phyloP scores from a whole-genome alignment of 2,113 vertebrate species.

The Psittacula cyanocephala region DNA sequence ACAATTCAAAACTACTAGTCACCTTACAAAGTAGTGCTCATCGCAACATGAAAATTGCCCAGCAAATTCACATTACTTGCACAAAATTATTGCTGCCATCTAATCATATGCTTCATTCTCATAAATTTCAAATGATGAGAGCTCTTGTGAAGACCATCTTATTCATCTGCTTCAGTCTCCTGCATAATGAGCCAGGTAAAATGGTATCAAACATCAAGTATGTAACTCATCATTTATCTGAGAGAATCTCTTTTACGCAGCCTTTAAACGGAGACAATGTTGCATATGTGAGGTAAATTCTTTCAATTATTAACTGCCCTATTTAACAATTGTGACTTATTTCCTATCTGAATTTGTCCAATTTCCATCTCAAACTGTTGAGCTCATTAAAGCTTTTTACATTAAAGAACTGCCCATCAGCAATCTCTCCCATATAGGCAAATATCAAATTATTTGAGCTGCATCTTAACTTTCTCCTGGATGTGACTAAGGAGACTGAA shows the following conservation, averaged over 20 bases:
- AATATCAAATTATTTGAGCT: not conserved
- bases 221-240: not conserved
- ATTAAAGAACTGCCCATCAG: not conserved
- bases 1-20: not conserved
- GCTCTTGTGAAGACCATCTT: not conserved
- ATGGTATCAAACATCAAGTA: not conserved
- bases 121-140: not conserved
- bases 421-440: not conserved
- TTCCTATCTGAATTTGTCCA: not conserved
- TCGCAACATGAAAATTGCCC: not conserved
- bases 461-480: not conserved
- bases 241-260: not conserved
- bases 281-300: not conserved
- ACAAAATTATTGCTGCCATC: not conserved
- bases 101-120: not conserved
- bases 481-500: not conserved
- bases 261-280: not conserved
- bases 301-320: slow-evolving; percentile 9
- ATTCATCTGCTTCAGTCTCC: not conserved
- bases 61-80: not conserved
- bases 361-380: not conserved
- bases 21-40: not conserved
- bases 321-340: not conserved
- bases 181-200: not conserved
- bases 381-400: not conserved